Evolutionary conservation across 2,797 vertebrate species (phyloP).

Genomic region (Aldrovandia affinis): DNA sequence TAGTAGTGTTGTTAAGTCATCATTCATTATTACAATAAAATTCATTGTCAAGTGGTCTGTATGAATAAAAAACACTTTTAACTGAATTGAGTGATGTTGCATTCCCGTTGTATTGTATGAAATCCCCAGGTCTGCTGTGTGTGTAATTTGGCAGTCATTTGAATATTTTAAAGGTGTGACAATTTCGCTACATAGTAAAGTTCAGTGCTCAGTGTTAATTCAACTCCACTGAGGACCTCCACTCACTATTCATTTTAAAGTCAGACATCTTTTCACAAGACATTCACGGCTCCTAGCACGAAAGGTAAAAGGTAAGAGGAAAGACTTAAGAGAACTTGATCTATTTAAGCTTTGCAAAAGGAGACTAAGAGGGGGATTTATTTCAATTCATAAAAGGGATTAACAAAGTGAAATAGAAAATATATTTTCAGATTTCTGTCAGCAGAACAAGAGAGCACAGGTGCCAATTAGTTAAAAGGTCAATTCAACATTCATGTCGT

Average conservation of each 20-base stretch:
- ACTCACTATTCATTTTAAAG: background rate
- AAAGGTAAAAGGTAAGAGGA: no score
- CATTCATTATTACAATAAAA: background rate
- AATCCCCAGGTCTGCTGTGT: background rate
- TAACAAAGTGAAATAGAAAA: no score
- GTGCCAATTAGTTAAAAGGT: no score
- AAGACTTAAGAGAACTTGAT: no score
- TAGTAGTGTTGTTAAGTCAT: background rate
- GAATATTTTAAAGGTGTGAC: background rate
- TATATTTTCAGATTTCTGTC: no score
- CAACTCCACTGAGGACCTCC: background rate
- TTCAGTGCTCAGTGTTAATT: background rate
- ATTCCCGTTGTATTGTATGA: background rate
- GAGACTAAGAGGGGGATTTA: no score
- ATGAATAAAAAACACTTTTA: background rate
- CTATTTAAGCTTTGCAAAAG: no score
- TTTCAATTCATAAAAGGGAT: no score
- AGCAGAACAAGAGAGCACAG: no score
- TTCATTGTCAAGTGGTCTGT: background rate
- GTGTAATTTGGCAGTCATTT: background rate
- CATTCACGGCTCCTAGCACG: no score
- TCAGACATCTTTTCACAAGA: background rate
- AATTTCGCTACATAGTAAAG: background rate
- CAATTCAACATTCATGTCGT: no score
- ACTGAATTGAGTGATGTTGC: background rate